phyloP scores from a whole-genome alignment of 1,140 invertebrate genomes.

The Metopolophium dirhodum region DNA sequence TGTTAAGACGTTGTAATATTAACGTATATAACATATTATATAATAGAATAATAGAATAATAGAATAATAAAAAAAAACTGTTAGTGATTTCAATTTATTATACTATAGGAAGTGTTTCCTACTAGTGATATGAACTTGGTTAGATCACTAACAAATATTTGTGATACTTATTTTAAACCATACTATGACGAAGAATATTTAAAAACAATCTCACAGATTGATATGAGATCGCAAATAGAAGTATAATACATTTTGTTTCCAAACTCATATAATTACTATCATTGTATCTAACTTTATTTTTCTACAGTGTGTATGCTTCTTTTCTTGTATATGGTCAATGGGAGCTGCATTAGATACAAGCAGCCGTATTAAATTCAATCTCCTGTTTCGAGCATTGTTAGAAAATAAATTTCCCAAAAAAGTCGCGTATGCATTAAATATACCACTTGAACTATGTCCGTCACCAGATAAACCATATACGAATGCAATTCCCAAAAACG shows the following conservation, averaged over 20 bases:
- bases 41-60: not conserved
- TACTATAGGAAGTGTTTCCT: conserved; percentile 78
- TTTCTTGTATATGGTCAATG: conserved; percentile 89
- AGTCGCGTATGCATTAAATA: conserved; percentile 64
- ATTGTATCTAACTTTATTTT: not conserved
- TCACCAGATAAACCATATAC: conserved; percentile 76
- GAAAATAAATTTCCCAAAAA: conserved; percentile 76
- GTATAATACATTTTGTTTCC: conserved; percentile 62
- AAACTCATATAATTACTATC: not conserved
- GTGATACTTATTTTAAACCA: conserved; percentile 88
- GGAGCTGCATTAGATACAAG: conserved; percentile 79
- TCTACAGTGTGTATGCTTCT: conserved; percentile 85
- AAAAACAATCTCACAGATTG: conserved; percentile 74
- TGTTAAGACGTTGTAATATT: conserved; percentile 41
- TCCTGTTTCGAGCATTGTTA: conserved; percentile 78
- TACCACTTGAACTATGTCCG: conserved; percentile 64
- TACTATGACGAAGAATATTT: conserved; percentile 80
- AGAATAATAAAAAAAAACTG: not conserved
- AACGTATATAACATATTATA: not conserved
- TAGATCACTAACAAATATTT: conserved; percentile 81
- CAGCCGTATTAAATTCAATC: conserved; percentile 79
- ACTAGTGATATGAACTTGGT: conserved; percentile 87
- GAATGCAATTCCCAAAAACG: conserved; percentile 78
- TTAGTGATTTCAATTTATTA: not conserved
- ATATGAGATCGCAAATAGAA: conserved; percentile 78